A percentile compares a stretch with the other conserved stretches of the same genome.
phyloP scores from a whole-genome alignment of 2,888 invertebrate genomes.

The Eulithis testata region DNA sequence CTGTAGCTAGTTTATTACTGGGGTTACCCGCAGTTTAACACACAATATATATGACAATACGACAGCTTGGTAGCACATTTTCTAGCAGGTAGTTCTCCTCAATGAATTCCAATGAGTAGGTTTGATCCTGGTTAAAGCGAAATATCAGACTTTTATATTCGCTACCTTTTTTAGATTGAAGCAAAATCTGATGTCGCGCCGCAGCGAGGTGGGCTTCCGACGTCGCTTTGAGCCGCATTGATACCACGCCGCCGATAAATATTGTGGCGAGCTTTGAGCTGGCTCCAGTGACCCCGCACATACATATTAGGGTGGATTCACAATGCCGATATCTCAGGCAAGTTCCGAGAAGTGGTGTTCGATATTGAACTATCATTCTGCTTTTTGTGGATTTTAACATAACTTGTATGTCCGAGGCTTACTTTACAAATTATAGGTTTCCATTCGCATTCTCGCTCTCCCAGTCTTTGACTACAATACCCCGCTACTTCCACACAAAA shows the following conservation, averaged over 20 bases:
- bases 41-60: too few relatives aligned
- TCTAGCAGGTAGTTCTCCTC: too few relatives aligned
- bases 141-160: conserved; percentile 3
- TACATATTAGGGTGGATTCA: conserved; percentile 34
- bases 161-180: conserved; percentile 29
- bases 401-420: background rate
- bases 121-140: background rate
- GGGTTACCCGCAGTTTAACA: too few relatives aligned
- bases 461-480: background rate
- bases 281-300: conserved; percentile 42
- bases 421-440: background rate
- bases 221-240: conserved; percentile 78
- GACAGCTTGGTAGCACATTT: too few relatives aligned
- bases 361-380: too few relatives aligned
- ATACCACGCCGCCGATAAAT: conserved; percentile 82
- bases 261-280: conserved; percentile 80
- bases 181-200: conserved; percentile 48
- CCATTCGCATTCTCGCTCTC: too few relatives aligned
- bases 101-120: too few relatives aligned
- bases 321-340: conserved; percentile 6
- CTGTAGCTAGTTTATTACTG: too few relatives aligned
- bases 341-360: conserved; percentile 2
- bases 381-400: too few relatives aligned
- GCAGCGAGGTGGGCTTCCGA: conserved; percentile 77
- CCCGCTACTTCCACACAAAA: background rate